Conservation (phyloP, 2,888 invertebrate genomes). For the Cheilosia impressa region DNA sequence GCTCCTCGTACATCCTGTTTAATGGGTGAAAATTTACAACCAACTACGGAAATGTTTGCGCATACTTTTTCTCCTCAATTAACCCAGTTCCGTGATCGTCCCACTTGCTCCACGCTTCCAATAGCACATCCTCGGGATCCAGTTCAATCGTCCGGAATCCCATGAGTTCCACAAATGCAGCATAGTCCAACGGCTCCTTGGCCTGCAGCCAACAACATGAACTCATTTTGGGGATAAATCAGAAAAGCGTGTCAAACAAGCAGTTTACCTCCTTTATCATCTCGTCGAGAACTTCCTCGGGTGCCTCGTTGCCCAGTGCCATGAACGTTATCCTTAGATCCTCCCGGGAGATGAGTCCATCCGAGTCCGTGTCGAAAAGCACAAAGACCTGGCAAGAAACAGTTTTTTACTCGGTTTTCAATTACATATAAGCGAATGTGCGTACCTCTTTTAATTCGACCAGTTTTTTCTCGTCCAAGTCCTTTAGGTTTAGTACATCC, state of each 20-base stretch:
- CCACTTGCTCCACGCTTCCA: constrained; percentile 87
- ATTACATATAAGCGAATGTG: constrained; percentile 7
- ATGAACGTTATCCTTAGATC: constrained; percentile 87
- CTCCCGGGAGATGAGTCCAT: constrained; percentile 87
- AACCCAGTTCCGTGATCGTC: constrained; percentile 86
- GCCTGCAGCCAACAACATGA: constrained; percentile 79
- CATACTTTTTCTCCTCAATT: constrained; percentile 87
- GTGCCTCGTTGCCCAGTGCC: constrained; percentile 86
- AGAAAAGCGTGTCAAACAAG: constrained; percentile 73
- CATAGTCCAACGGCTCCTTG: constrained; percentile 86
- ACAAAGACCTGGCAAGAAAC: constrained; percentile 85
- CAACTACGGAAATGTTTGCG: constrained; percentile 43
- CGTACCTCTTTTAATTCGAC: constrained; percentile 87
- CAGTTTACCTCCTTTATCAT: constrained; percentile 85
- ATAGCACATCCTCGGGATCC: constrained; percentile 87
- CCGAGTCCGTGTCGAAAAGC: constrained; percentile 87
- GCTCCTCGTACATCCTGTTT: constrained; percentile 86
- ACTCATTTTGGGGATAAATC: constrained; percentile 72
- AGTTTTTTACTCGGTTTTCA: constrained; percentile 20
- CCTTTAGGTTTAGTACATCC: constrained; percentile 85
- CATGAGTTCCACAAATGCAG: constrained; percentile 87
- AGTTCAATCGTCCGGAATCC: constrained; percentile 86
- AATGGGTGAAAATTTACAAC: constrained; percentile 32
- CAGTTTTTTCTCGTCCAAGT: constrained; percentile 86
- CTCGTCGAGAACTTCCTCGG: constrained; percentile 86